These are phyloP conservation scores for Eupithecia insigniata DNA, from an alignment of 2,888 invertebrate species.

Conservation along the genomic window DNA sequence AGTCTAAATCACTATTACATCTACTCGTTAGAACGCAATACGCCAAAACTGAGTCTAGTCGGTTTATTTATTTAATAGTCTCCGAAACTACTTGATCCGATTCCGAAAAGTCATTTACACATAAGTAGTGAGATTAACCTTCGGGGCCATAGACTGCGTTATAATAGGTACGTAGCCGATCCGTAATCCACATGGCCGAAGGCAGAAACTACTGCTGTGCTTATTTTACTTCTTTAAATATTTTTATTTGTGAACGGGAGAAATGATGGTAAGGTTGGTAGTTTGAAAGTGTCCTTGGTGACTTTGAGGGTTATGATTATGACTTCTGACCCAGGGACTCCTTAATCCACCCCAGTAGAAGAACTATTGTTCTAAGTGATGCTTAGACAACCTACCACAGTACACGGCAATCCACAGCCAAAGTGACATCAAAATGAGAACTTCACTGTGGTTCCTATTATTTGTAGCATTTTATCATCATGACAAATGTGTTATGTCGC, in stretches of 20 bases:
- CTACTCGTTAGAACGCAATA: background rate
- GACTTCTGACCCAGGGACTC: background rate
- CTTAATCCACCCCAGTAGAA: background rate
- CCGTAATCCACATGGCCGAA: background rate
- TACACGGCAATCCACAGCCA: slow-evolving; percentile 1
- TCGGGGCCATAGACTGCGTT: background rate
- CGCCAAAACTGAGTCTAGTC: background rate
- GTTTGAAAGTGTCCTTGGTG: background rate
- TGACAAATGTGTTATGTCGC: slow-evolving; percentile 7
- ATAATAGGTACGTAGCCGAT: background rate
- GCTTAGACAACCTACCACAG: slow-evolving; percentile 22
- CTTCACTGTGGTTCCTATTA: slow-evolving; percentile 10
- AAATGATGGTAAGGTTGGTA: background rate
- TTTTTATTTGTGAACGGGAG: background rate
- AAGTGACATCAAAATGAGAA: slow-evolving; percentile 22
- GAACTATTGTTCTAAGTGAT: slow-evolving; percentile 25
- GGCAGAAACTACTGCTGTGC: background rate
- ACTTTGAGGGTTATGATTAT: background rate
- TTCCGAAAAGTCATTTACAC: background rate
- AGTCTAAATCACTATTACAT: background rate
- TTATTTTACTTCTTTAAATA: background rate
- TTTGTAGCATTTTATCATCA: slow-evolving; percentile 9
- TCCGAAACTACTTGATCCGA: background rate
- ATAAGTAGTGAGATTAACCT: background rate
- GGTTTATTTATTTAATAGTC: background rate